Conservation (phyloP, 2,888 invertebrate genomes). For the Orchestes rusci region DNA sequence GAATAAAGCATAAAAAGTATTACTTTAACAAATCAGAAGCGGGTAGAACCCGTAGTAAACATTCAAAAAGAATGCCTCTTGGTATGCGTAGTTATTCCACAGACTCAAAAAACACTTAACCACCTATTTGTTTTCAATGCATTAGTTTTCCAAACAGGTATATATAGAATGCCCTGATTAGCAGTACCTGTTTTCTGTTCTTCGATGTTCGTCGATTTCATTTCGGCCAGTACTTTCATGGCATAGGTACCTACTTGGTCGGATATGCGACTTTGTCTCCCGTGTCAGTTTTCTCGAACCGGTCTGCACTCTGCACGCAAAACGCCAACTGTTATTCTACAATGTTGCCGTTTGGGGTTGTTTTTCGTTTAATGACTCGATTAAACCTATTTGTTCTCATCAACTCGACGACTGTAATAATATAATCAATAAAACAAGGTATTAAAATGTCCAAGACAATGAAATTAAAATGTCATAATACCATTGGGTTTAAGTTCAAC, state of each 20-base stretch:
- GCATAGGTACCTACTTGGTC: constrained; percentile 7
- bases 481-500: too few species aligned
- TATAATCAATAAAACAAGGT: too few species aligned
- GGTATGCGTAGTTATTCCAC: constrained; percentile 21
- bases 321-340: constrained; percentile 27
- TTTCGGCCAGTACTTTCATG: constrained; percentile 33
- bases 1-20: constrained; percentile 14
- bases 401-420: too few species aligned
- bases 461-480: too few species aligned
- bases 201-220: constrained; percentile 29
- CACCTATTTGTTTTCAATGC: constrained; percentile 24
- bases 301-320: constrained; percentile 27
- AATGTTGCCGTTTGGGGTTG: constrained; percentile 7
- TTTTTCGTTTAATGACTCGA: too few species aligned
- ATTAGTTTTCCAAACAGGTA: constrained; percentile 25
- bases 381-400: too few species aligned
- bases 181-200: constrained; percentile 21
- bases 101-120: constrained; percentile 21
- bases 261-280: constrained; percentile 22
- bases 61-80: constrained; percentile 22
- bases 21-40: constrained; percentile 20
- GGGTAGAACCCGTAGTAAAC: constrained; percentile 13
- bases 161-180: constrained; percentile 22
- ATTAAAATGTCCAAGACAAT: too few species aligned
- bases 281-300: constrained; percentile 27